Evolutionary conservation across 1,140 invertebrate species (phyloP), one percentile per base, ranked within the genome.

Genomic region (Drosophila parabipectinata): DNA sequence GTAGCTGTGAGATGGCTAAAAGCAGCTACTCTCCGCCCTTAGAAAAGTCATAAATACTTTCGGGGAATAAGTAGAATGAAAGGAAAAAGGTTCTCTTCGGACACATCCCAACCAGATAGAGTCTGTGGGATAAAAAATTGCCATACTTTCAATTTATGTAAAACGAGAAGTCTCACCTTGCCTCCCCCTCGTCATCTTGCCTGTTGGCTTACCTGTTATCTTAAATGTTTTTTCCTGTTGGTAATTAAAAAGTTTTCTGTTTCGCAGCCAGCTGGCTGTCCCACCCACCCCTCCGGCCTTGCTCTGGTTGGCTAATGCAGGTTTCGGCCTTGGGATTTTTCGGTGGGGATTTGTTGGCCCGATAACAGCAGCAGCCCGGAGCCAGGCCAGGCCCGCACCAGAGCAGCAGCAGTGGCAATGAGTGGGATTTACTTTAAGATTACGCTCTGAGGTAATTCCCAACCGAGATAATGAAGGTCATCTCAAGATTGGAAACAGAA

Each of bases 81-180:
- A 45, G 9, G 12, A 34, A 50, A 44, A 67, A 63, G 47, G 48
- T 67, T 78, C 34, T 14, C 0, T n/a, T 44, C 41, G 51, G 56
- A 34, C 59, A 48, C 34, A n/a, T 28, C 51, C 32, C 8, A 1
- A 34, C 5, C 60, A 58, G 73, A 73, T 77, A 77, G 58, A 61
- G 61, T 81, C 44, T 50, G 26, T 34, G 44, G 64, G 53, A 71
- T 60, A 58, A 78, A 78, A 82, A 75, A 59, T 64, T 66, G 82
- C 74, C 71, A 78, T 85, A 85, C 81, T 85, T 85, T 76, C 79
- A 85, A 87, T 85, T 85, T 85, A 85, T 85, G 81, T 72, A 59
- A 59, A 72, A 78, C 66, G 51, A 48, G 34, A 30, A 18, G 4
- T 24, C 21, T 7, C 18, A 18, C 45, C 12, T 15, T 10, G 4